A percentile compares a stretch with the other conserved stretches of the same genome.
Conservation (phyloP, 2,113 vertebrate species). For the Aythya baeri region DNA sequence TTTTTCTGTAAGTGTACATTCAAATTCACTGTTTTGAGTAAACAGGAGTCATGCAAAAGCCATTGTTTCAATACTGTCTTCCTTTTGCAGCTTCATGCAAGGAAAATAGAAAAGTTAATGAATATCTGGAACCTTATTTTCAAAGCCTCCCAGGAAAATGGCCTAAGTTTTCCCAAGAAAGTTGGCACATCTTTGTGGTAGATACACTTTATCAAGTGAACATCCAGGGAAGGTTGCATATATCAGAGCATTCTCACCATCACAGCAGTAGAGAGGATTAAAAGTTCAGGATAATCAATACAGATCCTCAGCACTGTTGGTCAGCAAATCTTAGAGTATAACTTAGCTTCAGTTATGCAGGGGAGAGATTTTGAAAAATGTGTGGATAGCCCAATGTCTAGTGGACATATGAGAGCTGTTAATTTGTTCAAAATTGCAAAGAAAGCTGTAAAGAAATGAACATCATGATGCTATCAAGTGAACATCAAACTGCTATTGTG, state of each 20-base stretch:
- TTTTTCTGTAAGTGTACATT: neutral
- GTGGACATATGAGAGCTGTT: neutral
- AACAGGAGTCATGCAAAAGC: neutral
- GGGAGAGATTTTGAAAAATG: neutral
- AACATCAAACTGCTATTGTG: neutral
- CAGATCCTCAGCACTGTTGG: neutral
- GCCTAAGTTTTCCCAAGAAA: neutral
- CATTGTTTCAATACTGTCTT: neutral
- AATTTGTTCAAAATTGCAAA: neutral
- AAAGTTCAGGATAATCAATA: neutral
- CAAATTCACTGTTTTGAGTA: neutral
- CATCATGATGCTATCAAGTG: too few relatives aligned
- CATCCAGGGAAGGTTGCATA: rapidly evolving
- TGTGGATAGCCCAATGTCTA: neutral
- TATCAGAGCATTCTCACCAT: neutral
- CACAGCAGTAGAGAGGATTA: neutral
- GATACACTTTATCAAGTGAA: neutral
- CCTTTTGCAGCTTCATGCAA: neutral
- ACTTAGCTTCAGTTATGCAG: neutral
- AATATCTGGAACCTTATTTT: neutral
- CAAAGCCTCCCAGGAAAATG: neutral
- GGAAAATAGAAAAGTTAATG: too few relatives aligned
- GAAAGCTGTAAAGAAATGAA: neutral
- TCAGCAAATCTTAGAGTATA: neutral
- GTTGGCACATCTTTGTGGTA: neutral